These are phyloP conservation scores for Bufo bufo DNA, from an alignment of 2,113 vertebrate genomes.

Conservation along the genomic window DNA sequence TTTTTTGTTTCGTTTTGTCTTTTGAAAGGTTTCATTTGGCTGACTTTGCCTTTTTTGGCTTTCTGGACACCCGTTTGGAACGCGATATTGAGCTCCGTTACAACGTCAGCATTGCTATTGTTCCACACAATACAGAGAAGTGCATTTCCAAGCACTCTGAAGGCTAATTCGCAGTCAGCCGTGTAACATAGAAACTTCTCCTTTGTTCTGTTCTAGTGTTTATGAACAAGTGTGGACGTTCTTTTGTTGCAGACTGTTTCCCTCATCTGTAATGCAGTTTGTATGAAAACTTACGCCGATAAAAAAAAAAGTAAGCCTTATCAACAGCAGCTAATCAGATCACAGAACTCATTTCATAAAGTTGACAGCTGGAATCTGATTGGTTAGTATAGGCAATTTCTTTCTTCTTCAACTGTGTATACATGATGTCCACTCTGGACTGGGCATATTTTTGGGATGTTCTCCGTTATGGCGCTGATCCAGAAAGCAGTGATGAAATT, in stretches of 20 bases:
- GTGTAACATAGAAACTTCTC: not conserved
- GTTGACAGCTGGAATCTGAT: too few species aligned
- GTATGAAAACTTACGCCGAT: not conserved
- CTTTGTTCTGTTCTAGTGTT: not conserved
- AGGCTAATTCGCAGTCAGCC: not conserved
- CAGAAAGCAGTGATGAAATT: too few species aligned
- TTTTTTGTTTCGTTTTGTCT: not conserved
- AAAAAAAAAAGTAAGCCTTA: not conserved
- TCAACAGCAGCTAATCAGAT: too few species aligned
- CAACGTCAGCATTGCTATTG: constrained; percentile 32
- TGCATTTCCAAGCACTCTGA: not conserved
- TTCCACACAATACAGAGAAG: not conserved
- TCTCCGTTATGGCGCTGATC: too few species aligned
- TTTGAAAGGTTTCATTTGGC: constrained; percentile 39
- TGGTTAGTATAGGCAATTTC: too few species aligned
- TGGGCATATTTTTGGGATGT: too few species aligned
- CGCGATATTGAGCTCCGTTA: not conserved
- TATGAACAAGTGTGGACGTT: not conserved
- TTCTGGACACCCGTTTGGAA: not conserved
- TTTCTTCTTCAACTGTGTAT: too few species aligned
- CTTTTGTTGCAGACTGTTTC: not conserved
- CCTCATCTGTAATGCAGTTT: not conserved
- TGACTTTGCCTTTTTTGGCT: not conserved
- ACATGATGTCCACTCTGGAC: too few species aligned
- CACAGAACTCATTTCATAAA: too few species aligned